Percentiles rank a stretch among this genome's conserved stretches.
Evolutionary conservation across 2,888 invertebrate genomes (phyloP).

Genomic region (Marasmarcha lunaedactyla): DNA sequence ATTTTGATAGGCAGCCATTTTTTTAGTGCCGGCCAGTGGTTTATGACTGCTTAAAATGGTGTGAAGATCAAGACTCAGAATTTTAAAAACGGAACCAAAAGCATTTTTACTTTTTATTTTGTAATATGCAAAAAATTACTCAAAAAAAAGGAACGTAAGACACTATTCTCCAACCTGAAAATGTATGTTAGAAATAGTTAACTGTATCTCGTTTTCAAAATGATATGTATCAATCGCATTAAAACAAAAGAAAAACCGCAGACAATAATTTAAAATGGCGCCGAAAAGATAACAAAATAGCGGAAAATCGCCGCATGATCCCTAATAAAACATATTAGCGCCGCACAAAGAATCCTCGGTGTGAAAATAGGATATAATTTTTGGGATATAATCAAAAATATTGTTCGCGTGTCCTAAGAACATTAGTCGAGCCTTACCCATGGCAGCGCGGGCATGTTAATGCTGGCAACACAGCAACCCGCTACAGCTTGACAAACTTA

Average conservation of each 20-base stretch:
- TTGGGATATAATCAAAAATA: slow-evolving; percentile 66
- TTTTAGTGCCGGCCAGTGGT: background rate
- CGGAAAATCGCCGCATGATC: background rate
- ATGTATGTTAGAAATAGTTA: no score
- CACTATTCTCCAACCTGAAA: no score
- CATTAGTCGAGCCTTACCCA: slow-evolving; percentile 62
- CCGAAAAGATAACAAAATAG: background rate
- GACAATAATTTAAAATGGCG: slow-evolving; percentile 24
- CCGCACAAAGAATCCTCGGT: slow-evolving; percentile 35
- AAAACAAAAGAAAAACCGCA: no score
- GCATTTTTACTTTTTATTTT: no score
- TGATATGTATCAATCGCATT: no score
- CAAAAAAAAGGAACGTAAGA: no score
- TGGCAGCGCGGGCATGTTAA: slow-evolving; percentile 47
- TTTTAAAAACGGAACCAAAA: no score
- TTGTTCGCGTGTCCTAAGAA: slow-evolving; percentile 61
- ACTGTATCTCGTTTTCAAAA: no score
- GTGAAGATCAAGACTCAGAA: no score
- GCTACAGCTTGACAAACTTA: no score
- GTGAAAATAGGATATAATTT: slow-evolving; percentile 70
- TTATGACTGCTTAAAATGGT: no score
- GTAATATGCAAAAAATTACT: no score
- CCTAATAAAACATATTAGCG: background rate
- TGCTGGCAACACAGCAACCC: slow-evolving; percentile 56
- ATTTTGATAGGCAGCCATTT: background rate